Evolutionary conservation across 2,888 invertebrate genomes (phyloP).

Genomic region (Nasonovia ribisnigri): DNA sequence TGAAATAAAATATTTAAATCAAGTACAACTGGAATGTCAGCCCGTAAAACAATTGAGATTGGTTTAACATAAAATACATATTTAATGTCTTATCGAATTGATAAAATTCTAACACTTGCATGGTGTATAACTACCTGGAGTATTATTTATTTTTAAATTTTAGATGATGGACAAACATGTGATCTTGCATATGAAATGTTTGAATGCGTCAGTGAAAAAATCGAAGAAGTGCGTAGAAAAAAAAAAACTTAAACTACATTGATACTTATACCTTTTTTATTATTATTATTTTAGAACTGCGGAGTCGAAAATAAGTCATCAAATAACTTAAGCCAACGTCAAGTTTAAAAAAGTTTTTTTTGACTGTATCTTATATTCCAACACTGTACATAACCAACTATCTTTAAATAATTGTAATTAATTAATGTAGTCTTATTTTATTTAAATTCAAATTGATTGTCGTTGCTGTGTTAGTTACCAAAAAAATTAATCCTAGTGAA

Average conservation of each 20-base stretch:
- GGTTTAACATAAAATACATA: background rate
- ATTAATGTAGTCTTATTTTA: background rate
- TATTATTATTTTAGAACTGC: slow-evolving; percentile 49
- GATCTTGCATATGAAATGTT: slow-evolving; percentile 84
- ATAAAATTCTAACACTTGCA: background rate
- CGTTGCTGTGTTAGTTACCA: slow-evolving; percentile 21
- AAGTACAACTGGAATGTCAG: background rate
- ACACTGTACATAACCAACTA: slow-evolving; percentile 38
- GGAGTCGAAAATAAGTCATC: slow-evolving; percentile 21
- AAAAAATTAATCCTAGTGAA: background rate
- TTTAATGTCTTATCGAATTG: background rate
- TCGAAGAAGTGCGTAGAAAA: slow-evolving; percentile 73
- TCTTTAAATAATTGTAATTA: slow-evolving; percentile 2
- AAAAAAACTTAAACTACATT: background rate
- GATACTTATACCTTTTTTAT: background rate
- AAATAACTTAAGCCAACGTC: background rate
- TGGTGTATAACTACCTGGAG: background rate
- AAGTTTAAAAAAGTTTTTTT: slow-evolving; percentile 18
- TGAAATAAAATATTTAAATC: background rate
- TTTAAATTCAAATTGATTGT: slow-evolving; percentile 36
- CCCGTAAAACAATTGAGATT: background rate
- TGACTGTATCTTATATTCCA: background rate
- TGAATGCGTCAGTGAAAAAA: slow-evolving; percentile 83
- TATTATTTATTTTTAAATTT: slow-evolving; percentile 69
- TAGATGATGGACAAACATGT: slow-evolving; percentile 80